Base-by-base conservation (phyloP, 1,140 invertebrate genomes). In the Carposina sasakii region DNA sequence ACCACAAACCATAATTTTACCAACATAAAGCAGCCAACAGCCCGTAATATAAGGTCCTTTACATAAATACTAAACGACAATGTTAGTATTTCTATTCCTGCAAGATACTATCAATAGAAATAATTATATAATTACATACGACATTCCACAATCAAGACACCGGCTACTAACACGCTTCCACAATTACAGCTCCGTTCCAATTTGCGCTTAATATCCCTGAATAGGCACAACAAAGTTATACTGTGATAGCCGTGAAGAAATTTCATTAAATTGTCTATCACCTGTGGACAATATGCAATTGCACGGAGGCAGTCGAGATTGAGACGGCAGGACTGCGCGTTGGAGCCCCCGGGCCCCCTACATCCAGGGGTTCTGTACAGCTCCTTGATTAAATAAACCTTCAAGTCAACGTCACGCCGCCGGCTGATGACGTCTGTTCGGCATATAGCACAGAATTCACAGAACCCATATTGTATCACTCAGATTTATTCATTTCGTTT, bases 381-480 rank as follows among this genome's bases (percentile, higher is more conserved):
- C 63, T 65, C 48, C 71, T 78, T 83, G 73, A 81, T 83, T 83
- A 81, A 81, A 81, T 79, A 82, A 79, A 82, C 63, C 70, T 76
- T 76, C 73, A 81, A 67, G 60, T 66, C 40, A 56, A 66, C 48
- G 75, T 78, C 76, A 74, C 23, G 75, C 75, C 76, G 58, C 54
- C 54, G 76, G 78, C 71, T 42, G 26, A 31, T 22, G 33, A 40
- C 47, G 71, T 67, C 78, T 67, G 63, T 63, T 60, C 60, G 67
- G 67, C 66, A 73, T 75, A 68, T 71, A 52, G 58, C 66, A 74
- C 67, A 52, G 56, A n/a, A n/a, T n/a, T n/a, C n/a, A n/a, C n/a
- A n/a, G n/a, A n/a, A n/a, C n/a, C 55, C 60, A 58, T 47, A 43
- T 43, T 49, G 33, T 57, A 54, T 63, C 50, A 49, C 47, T 51